phyloP scores from a whole-genome alignment of 2,888 invertebrate genomes.

The Xestia ashworthii region DNA sequence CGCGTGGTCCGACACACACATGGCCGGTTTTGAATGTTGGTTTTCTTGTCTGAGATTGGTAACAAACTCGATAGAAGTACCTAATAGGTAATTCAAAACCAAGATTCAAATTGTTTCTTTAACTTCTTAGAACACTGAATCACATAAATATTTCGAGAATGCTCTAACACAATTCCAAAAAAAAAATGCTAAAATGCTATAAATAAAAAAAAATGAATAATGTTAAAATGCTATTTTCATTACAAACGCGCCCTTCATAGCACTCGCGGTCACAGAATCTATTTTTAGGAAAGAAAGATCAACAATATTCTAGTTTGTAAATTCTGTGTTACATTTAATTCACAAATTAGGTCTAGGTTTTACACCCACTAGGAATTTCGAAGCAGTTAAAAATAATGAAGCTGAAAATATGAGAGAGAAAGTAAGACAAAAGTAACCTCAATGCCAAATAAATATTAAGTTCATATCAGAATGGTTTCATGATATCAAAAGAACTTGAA shows the following conservation, averaged over 20 bases:
- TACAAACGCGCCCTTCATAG: constrained; percentile 29
- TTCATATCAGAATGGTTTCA: constrained; percentile 6
- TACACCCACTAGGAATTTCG: constrained; percentile 3
- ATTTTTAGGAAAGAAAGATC: constrained; percentile 11
- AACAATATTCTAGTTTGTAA: constrained; percentile 8
- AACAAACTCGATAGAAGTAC: too few relatives aligned
- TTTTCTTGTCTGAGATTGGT: too few relatives aligned
- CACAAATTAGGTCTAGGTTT: background rate
- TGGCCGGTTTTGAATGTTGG: too few relatives aligned
- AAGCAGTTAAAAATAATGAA: background rate
- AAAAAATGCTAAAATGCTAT: constrained; percentile 34
- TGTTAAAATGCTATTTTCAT: constrained; percentile 35
- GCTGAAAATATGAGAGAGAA: background rate
- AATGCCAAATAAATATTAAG: background rate
- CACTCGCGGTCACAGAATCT: constrained; percentile 27
- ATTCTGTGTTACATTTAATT: background rate
- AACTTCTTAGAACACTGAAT: background rate
- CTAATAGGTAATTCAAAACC: too few relatives aligned
- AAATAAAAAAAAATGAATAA: too few relatives aligned
- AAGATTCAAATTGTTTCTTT: background rate
- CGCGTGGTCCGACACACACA: too few relatives aligned
- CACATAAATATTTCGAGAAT: background rate
- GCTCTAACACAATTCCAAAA: constrained; percentile 24
- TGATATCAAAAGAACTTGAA: background rate
- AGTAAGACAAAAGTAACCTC: background rate